Evolutionary conservation across 2,797 vertebrate genomes (phyloP), one percentile per base, ranked within the genome.

Genomic region (Liparis tanakae): DNA sequence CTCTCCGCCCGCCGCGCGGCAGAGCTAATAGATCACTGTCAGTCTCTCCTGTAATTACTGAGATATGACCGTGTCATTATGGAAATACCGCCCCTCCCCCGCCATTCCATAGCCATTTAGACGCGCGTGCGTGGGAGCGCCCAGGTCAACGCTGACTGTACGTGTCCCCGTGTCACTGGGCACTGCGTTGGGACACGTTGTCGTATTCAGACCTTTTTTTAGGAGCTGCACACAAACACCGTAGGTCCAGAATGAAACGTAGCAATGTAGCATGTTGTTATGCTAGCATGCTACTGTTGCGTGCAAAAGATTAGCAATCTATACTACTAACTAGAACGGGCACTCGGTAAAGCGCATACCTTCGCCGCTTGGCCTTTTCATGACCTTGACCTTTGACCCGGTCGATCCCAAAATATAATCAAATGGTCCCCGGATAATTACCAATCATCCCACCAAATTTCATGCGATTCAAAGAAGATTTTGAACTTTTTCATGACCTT

Each of bases 21-120:
- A 30, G 64, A 78, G 30, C 76, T 86, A 83, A 89, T 91, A 82
- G 84, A 85, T 89, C 87, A 78, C 77, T 84, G 88, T 89, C 88
- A 83, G 48, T 50, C 68, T 66, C 79, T 83, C 84, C 84, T 90
- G 86, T 89, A 86, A 91, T 91, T 86, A 87, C 84, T 62, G 84
- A 72, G 75, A 79, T 83, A 76, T 80, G 73, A 85, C 83, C 79
- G 76, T 84, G 85, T 85, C 84, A 79, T 90, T 86, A 85, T 65
- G 70, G 67, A 70, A 85, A 79, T 10, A 18, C 76, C 30, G 1
- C 75, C 83, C 87, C 85, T 76, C 85, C 85, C 85, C 78, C 82
- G 63, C 82, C 84, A 80, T 88, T 78, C 85, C 80, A 50, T 2
- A 46, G 78, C 63, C 74, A 51, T 83, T 30, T 81, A 77, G 12